phyloP scores from a whole-genome alignment of 2,113 vertebrate genomes.

The Tamias sibiricus region DNA sequence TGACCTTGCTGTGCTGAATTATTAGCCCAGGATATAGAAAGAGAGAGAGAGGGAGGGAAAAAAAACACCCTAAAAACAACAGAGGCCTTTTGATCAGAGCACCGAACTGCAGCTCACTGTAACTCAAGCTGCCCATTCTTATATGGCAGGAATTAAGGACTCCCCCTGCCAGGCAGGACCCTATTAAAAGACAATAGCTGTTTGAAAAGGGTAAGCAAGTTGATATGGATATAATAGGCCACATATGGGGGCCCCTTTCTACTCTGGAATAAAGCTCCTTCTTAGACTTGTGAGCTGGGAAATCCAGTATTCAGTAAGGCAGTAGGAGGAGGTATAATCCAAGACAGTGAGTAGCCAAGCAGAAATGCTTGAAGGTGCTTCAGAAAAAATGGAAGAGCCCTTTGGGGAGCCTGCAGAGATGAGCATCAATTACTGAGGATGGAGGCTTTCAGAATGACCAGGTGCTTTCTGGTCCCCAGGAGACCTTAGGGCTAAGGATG shows the following conservation, averaged over 20 bases:
- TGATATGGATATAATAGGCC: slow-evolving; percentile 91
- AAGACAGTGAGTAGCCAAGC: slow-evolving; percentile 80
- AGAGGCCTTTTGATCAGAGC: slow-evolving; percentile 90
- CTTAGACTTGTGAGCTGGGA: slow-evolving; percentile 88
- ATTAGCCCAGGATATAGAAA: slow-evolving; percentile 82
- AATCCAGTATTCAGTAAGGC: slow-evolving; percentile 83
- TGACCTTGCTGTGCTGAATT: slow-evolving; percentile 83
- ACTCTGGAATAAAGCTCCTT: slow-evolving; percentile 89
- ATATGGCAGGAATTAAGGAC: slow-evolving; percentile 87
- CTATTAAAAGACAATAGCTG: slow-evolving; percentile 91
- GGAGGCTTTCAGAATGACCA: slow-evolving; percentile 72
- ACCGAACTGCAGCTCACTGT: slow-evolving; percentile 87
- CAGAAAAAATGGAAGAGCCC: slow-evolving; percentile 69
- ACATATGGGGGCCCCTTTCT: slow-evolving; percentile 88
- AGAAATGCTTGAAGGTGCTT: slow-evolving; percentile 85
- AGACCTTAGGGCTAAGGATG: slow-evolving; percentile 50
- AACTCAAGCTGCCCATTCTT: slow-evolving; percentile 90
- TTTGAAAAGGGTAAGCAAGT: slow-evolving; percentile 90
- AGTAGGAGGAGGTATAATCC: slow-evolving; percentile 76
- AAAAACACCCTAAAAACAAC: slow-evolving; percentile 82
- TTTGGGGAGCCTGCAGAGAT: slow-evolving; percentile 64
- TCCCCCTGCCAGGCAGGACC: slow-evolving; percentile 87
- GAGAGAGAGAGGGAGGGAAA: slow-evolving; percentile 17
- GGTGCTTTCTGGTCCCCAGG: slow-evolving; percentile 63
- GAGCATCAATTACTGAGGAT: slow-evolving; percentile 71